Evolutionary conservation across 2,888 invertebrate genomes (phyloP), one percentile per base, ranked within the genome.

Genomic region (Gastrophysa polygoni): DNA sequence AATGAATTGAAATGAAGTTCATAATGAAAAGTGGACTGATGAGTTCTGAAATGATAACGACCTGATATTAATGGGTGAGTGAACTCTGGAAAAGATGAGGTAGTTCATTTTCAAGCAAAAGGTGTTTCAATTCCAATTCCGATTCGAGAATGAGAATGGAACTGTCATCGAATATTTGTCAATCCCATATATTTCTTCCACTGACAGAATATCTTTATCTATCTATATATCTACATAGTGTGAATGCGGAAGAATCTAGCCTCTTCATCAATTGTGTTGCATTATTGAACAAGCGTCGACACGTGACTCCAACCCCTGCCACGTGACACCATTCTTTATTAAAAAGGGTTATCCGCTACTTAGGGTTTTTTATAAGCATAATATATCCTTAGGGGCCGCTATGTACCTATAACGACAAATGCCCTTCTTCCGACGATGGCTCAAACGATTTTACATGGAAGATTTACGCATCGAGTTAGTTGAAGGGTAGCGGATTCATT

Each of bases 261-360:
- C 57, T 59, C 29, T 64, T 50, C 46, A 63, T 65, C 59, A 61
- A 66, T 54, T 58, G 57, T 60, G 50, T 56, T 78, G 74, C 75
- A 77, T 77, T 76, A 78, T 78, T 78, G 75, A 77, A 75, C 75
- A 78, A 78, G 74, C 75, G 71, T 60, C 67, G 73, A 69, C 80
- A 77, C 79, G 79, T 77, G 80, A 69, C 70, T 60, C 61, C 72
- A 75, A 77, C 73, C 75, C 75, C 63, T 54, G 67, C 69, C 78
- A 77, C 78, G 78, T 78, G 78, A 73, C 75, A 68, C 66, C 71
- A 67, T 77, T 71, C 75, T 78, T 78, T 78, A 79, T 80, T 80
- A 78, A 79, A 79, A 80, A 79, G 78, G 78, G 79, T 79, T 80
- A 78, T 75, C 74, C 71, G 70, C 72, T 76, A 74, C 75, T 76